These are phyloP conservation scores for Heliocidaris tuberculata DNA, from an alignment of 35 echinoderm and acorn worm genomes.

Conservation along the genomic window DNA sequence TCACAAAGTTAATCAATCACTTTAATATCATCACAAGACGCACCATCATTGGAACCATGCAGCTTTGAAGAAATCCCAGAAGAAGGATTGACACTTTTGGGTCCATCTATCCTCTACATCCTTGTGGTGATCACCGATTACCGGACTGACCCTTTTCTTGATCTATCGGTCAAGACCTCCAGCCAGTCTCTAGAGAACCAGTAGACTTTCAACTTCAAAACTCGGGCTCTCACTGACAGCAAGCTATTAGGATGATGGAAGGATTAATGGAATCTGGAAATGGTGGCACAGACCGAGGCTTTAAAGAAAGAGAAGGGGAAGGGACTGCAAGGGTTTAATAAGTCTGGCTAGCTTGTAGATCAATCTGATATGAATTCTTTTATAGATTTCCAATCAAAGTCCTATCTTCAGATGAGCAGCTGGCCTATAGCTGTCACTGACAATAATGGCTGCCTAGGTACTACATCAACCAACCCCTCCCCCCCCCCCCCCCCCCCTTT, in stretches of 20 bases:
- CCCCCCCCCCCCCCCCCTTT: too few relatives aligned
- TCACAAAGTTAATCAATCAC: too few relatives aligned
- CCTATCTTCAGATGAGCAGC: too few relatives aligned
- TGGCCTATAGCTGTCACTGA: too few relatives aligned
- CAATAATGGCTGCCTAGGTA: too few relatives aligned
- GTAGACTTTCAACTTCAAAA: not conserved
- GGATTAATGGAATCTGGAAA: not conserved
- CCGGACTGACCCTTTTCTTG: not conserved
- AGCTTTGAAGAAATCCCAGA: not conserved
- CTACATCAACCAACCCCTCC: too few relatives aligned
- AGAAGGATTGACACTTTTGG: not conserved
- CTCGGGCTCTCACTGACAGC: not conserved
- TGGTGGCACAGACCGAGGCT: not conserved
- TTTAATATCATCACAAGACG: too few relatives aligned
- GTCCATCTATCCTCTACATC: not conserved
- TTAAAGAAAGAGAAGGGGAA: not conserved
- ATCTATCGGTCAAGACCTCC: not conserved
- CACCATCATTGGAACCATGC: not conserved
- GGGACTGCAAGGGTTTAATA: too few relatives aligned
- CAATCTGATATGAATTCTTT: too few relatives aligned
- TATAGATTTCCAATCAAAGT: too few relatives aligned
- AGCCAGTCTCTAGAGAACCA: not conserved
- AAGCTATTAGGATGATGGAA: not conserved
- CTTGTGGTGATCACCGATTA: not conserved
- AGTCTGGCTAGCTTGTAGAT: too few relatives aligned